Base-by-base conservation (phyloP, 1,140 invertebrate genomes). In the Trichoplusia ni region DNA sequence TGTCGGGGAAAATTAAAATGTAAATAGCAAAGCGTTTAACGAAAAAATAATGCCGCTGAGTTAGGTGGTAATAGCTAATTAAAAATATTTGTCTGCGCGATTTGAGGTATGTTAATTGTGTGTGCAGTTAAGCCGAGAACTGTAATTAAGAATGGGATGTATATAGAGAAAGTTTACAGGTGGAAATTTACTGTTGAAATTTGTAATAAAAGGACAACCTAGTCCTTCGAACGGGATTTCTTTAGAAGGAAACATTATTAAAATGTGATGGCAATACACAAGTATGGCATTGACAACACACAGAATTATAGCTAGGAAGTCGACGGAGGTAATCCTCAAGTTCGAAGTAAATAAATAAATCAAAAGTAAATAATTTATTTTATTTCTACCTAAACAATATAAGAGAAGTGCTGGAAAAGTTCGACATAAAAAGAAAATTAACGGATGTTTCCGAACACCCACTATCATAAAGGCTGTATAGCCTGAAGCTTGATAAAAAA, bases 1-100 rank as follows among this genome's bases (percentile, higher is more conserved):
- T 46, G 25, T 60, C 11, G 27, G 35, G 13, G 38, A 19, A 60
- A 61, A 61, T 67, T 67, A 53, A 37, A 67, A 54, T 53, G 27
- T 42, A 27, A 54, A 58, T 58, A 54, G 29, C 33, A 16, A 40
- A 38, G 16, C 29, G 18, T 19, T 18, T 51, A 8, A 51, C 29
- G 6, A 2, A 54, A 25, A 14, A n/a, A 35, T 3, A 54, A 37
- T 54, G 7, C 8, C 19, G 47, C 27, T 51, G 44, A 47, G 8
- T 49, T 9, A 29, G 13, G 27, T 8, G 16, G 8, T 18, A 33
- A 54, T 21, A 11, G 29, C 46, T 33, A 33, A 33, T 51, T 51
- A 33, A 31, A 33, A 33, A 7, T 27, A 4, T 7, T 3, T 27
- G n/a, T 27, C 3, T 3, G 7, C 25, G 7, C 7, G 25, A 27